Percentiles rank a stretch among this genome's conserved stretches.
phyloP scores from a whole-genome alignment of 2,113 vertebrate genomes.

The Mobula birostris region DNA sequence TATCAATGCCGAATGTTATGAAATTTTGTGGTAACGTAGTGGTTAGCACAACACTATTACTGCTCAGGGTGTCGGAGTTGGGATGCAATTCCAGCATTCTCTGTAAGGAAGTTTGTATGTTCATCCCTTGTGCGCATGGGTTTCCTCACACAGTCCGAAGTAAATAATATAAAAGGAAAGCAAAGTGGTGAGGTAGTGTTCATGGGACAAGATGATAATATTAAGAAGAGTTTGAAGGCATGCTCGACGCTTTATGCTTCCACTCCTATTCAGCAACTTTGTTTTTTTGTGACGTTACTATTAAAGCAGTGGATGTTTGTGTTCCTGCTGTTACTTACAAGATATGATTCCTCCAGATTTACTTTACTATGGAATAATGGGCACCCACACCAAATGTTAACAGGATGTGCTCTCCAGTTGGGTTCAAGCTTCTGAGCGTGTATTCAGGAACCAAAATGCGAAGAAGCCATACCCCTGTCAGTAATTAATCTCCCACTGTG shows the following conservation, averaged over 20 bases:
- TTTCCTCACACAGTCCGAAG: no score
- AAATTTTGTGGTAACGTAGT: no score
- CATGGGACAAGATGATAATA: no score
- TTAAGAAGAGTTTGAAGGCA: not conserved
- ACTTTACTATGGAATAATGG: not conserved
- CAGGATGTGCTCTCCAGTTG: not conserved
- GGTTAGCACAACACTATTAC: no score
- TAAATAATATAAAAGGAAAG: no score
- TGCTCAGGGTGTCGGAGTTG: no score
- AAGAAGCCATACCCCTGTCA: not conserved
- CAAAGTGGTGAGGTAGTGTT: no score
- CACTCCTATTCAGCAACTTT: not conserved
- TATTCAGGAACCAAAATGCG: not conserved
- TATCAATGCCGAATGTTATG: no score
- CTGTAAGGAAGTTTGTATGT: no score
- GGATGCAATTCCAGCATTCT: no score
- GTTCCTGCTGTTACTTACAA: not conserved
- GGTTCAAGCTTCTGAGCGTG: not conserved
- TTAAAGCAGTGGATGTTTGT: not conserved
- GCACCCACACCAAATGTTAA: not conserved
- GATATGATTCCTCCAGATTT: not conserved
- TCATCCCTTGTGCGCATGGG: no score
- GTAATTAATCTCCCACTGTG: not conserved
- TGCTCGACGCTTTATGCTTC: not conserved
- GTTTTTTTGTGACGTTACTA: not conserved